A percentile compares a stretch with the other conserved stretches of the same genome.
These are phyloP conservation scores for Criorhina ranunculi DNA, from an alignment of 2,888 invertebrate genomes.

Conservation along the genomic window DNA sequence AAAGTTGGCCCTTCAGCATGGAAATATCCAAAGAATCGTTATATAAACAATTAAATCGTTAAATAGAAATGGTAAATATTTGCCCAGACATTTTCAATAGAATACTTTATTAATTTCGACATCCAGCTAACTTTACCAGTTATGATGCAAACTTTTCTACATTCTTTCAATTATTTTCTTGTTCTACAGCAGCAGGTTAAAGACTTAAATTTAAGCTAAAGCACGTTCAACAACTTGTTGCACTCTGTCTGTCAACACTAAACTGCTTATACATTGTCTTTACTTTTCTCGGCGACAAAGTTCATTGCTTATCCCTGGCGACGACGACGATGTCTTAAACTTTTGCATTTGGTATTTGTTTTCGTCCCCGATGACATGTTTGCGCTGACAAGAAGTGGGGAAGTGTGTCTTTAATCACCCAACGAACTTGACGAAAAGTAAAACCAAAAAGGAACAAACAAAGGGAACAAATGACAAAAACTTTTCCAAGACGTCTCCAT, in stretches of 20 bases:
- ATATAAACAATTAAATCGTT: no score
- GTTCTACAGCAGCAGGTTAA: not conserved
- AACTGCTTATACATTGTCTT: constrained; percentile 16
- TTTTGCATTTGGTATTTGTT: constrained; percentile 61
- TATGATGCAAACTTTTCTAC: constrained; percentile 32
- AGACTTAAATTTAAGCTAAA: constrained; percentile 19
- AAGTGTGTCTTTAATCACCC: constrained; percentile 52
- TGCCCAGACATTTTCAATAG: no score
- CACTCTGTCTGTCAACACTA: constrained; percentile 16
- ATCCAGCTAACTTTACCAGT: constrained; percentile 32
- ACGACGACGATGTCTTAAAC: constrained; percentile 49
- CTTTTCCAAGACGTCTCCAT: constrained; percentile 62
- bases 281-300: constrained; percentile 5
- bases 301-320: constrained; percentile 39
- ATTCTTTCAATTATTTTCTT: constrained; percentile 2
- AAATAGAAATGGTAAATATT: no score
- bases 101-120: constrained; percentile 35
- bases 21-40: no score
- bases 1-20: no score
- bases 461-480: constrained; percentile 57
- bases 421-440: constrained; percentile 15
- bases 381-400: constrained; percentile 7
- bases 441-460: constrained; percentile 34
- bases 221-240: constrained; percentile 24
- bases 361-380: constrained; percentile 37